Conservation (phyloP, 2,113 vertebrate genomes). For the Gasterosteus nipponicus region DNA sequence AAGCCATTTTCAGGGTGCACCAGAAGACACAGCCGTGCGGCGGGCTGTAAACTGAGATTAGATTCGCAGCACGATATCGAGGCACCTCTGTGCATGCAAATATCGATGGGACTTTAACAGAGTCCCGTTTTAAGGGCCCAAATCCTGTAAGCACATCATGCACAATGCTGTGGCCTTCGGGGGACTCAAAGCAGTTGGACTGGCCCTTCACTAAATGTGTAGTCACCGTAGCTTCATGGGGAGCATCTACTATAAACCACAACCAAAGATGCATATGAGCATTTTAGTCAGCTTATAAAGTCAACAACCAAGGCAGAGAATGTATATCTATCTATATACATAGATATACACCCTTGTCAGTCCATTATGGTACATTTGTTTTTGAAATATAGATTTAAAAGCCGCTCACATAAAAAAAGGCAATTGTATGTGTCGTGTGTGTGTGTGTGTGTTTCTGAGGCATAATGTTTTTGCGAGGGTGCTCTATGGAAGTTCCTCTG, state of each 20-base stretch:
- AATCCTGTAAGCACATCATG: constrained; percentile 20
- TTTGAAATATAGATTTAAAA: constrained; percentile 35
- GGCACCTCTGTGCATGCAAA: constrained; percentile 50
- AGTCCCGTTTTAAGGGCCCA: constrained; percentile 20
- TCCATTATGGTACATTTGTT: constrained; percentile 19
- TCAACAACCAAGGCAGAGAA: not conserved
- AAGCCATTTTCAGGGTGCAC: constrained; percentile 71
- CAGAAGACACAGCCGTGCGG: constrained; percentile 47
- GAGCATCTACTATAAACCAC: not conserved
- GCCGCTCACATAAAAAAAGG: constrained; percentile 33
- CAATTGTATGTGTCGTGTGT: not conserved
- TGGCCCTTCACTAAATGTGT: not conserved
- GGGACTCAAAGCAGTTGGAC: constrained; percentile 2
- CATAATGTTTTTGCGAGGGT: constrained; percentile 19
- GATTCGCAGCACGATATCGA: constrained; percentile 62
- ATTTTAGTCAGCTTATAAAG: not conserved
- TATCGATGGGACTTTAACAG: constrained; percentile 26
- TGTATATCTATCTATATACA: too few species aligned
- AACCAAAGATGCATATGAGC: not conserved
- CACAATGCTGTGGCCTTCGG: constrained; percentile 14
- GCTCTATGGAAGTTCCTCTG: constrained; percentile 30
- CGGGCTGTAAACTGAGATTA: constrained; percentile 73
- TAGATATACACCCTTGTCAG: not conserved
- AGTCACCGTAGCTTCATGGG: not conserved
- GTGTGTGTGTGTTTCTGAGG: constrained; percentile 4